Base-by-base conservation (phyloP, 1,140 invertebrate species). In the Bombus superbus region DNA sequence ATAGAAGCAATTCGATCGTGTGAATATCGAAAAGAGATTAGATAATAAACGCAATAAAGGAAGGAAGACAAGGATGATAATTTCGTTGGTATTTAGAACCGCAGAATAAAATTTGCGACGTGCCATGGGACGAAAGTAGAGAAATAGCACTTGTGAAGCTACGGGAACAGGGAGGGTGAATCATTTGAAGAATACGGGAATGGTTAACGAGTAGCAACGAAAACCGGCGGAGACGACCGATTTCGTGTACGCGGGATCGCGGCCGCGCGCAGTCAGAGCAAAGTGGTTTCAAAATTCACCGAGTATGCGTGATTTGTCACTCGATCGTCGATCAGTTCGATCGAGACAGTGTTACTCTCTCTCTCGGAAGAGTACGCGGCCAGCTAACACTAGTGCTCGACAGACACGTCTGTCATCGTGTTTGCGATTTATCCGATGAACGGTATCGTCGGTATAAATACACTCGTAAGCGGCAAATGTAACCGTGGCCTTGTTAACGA, bases 251-350 rank as follows among this genome's bases (percentile, higher is more conserved):
- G 86, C 88, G 82, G 59, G 74, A 38, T n/a, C 25, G 62, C 53
- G 32, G 47, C 28, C 18, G 78, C 35, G 79, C 72, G 42, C 53
- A 79, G 71, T 59, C 82, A 68, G 78, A 82, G 78, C 47, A 59
- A 74, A 88, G 25, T 18, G 62, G 57, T 89, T 74, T 71, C 80
- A 89, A 89, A 89, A 89, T 86, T 85, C 84, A 77, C 32, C 47
- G 87, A 72, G 88, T 66, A 66, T 59, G 77, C 81, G 59, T 89
- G 89, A 90, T 90, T 89, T 89, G 85, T 86, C 73, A 74, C 38
- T 68, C 77, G 82, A 84, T 73, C 66, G 81, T 22, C 57, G 71
- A 84, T 68, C 75, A 53, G 44, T 32, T 79, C 74, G 53, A 76
- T 82, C 80, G 79, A 9, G 4, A 35, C 38, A 44, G 35, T 47